phyloP scores from a whole-genome alignment of 1,140 invertebrate species.

The Phenacoccus solenopsis region DNA sequence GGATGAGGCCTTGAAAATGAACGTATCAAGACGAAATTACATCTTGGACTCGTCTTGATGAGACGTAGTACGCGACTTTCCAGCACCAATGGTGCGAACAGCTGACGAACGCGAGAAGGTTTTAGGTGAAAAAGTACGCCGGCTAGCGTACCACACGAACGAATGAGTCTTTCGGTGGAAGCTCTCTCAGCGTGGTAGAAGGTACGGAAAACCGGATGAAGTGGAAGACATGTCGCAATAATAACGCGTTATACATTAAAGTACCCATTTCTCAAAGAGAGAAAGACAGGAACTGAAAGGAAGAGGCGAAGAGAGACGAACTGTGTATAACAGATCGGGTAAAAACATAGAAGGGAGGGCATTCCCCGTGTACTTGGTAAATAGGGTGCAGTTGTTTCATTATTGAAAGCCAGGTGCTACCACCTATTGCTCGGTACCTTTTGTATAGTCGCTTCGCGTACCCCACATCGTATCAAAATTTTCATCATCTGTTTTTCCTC shows the following conservation, averaged over 20 bases:
- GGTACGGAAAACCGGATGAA: constrained; percentile 11
- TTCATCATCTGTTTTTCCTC: neutral
- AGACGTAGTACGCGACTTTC: neutral
- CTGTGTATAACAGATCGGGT: neutral
- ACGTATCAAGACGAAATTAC: neutral
- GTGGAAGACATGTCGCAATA: constrained; percentile 14
- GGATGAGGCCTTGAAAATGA: constrained; percentile 7
- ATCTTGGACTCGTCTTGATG: neutral
- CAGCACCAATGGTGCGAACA: neutral
- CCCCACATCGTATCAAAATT: constrained; percentile 8
- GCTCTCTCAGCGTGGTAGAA: neutral
- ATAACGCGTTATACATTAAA: constrained; percentile 15
- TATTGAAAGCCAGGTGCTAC: constrained; percentile 15
- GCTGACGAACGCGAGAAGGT: neutral
- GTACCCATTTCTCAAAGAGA: constrained; percentile 6
- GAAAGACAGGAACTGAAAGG: constrained; percentile 10
- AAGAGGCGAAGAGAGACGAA: constrained; percentile 6
- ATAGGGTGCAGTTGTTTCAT: constrained; percentile 13
- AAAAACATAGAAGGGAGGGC: neutral
- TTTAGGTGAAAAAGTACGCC: neutral
- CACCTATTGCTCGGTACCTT: neutral
- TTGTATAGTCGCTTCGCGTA: neutral
- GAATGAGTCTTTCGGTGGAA: neutral
- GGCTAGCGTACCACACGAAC: neutral
- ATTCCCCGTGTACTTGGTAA: neutral